Conservation (phyloP, 2,888 invertebrate genomes). For the Taphrorychus bicolor region DNA sequence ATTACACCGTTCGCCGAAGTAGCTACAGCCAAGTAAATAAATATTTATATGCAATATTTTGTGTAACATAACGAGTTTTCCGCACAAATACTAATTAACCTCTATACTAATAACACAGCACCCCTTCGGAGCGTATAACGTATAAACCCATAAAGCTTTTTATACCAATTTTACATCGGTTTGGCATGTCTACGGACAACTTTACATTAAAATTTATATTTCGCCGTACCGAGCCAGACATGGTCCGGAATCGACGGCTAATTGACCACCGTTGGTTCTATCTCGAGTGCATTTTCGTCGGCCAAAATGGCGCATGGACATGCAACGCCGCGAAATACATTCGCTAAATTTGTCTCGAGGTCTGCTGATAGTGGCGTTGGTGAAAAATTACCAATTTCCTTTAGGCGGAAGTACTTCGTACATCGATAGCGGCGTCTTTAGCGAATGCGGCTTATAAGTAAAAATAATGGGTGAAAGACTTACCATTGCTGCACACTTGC, state of each 20-base stretch:
- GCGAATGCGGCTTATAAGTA: neutral
- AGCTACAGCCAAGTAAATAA: no score
- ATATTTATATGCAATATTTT: no score
- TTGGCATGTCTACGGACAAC: constrained; percentile 37
- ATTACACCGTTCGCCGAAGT: no score
- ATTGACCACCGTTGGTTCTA: constrained; percentile 42
- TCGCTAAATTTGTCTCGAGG: constrained; percentile 26
- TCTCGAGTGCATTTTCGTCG: constrained; percentile 41
- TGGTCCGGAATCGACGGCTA: constrained; percentile 40
- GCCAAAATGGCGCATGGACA: constrained; percentile 37
- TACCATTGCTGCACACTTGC: constrained; percentile 59
- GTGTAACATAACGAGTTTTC: no score
- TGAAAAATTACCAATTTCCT: constrained; percentile 35
- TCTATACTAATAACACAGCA: neutral
- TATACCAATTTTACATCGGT: constrained; percentile 5
- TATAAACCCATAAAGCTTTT: neutral
- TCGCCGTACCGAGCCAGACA: constrained; percentile 29
- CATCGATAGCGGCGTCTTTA: neutral
- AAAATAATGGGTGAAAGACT: constrained; percentile 50
- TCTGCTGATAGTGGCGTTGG: no score
- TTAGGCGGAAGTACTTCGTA: neutral
- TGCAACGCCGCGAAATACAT: constrained; percentile 33
- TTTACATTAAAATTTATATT: constrained; percentile 41
- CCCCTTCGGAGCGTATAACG: neutral
- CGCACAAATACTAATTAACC: neutral